A percentile compares a stretch with the other conserved stretches of the same genome.
Conservation (phyloP, 2,113 vertebrate genomes). For the Sardina pilchardus region DNA sequence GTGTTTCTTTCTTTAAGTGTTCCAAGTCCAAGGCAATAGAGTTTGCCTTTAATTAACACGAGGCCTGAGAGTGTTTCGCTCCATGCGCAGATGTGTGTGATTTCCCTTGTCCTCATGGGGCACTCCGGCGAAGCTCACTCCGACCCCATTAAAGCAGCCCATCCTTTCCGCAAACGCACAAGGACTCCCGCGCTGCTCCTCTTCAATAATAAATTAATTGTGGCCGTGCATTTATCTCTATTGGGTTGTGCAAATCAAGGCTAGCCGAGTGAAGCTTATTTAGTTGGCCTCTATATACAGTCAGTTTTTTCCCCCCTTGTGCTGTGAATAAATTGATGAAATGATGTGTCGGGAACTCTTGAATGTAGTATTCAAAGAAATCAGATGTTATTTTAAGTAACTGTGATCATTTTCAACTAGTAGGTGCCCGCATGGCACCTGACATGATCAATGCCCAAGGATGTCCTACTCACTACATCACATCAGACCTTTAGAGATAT, state of each 20-base stretch:
- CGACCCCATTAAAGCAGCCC: slow-evolving; percentile 54
- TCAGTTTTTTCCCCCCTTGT: not conserved
- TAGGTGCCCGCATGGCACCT: not conserved
- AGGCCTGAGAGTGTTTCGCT: not conserved
- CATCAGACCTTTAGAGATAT: not conserved
- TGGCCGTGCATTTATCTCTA: slow-evolving; percentile 27
- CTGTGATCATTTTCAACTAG: not conserved
- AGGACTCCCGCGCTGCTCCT: slow-evolving; percentile 26
- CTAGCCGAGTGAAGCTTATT: slow-evolving; percentile 28
- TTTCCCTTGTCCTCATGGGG: not conserved
- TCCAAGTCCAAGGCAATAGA: not conserved
- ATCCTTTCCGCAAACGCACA: slow-evolving; percentile 39
- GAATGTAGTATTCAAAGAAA: not conserved
- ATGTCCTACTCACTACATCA: not conserved
- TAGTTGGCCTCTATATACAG: slow-evolving; percentile 12
- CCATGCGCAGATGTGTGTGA: not conserved
- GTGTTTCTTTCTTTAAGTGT: not conserved
- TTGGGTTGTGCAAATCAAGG: slow-evolving; percentile 48
- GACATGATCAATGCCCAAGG: not conserved
- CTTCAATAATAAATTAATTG: slow-evolving; percentile 47
- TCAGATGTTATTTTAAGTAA: too few relatives aligned
- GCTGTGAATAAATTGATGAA: not conserved
- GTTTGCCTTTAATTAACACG: slow-evolving; percentile 4
- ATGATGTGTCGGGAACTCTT: not conserved
- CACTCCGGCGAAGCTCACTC: slow-evolving; percentile 38